These are phyloP conservation scores for Brotula barbata DNA, from an alignment of 2,797 vertebrate genomes.

Conservation along the genomic window DNA sequence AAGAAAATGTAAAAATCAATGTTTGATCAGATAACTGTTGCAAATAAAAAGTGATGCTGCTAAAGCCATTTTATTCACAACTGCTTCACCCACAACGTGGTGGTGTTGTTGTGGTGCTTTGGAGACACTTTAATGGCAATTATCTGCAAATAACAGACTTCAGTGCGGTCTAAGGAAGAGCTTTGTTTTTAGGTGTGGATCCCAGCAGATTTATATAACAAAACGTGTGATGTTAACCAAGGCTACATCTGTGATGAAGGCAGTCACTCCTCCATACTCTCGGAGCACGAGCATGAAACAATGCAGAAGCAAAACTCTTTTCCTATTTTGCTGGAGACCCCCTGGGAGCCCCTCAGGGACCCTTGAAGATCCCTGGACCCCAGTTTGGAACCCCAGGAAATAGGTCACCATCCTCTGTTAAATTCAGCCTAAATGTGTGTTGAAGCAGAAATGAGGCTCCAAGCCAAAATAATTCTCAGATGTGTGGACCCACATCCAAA, in stretches of 20 bases:
- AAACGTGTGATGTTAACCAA: not conserved
- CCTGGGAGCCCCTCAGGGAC: constrained; percentile 12
- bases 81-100: no score
- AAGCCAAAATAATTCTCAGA: constrained; percentile 38
- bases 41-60: no score
- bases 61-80: no score
- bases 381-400: constrained; percentile 31
- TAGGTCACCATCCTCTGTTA: constrained; percentile 52
- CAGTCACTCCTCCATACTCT: not conserved
- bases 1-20: no score
- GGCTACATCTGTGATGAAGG: not conserved
- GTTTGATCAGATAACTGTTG: no score
- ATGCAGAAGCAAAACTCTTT: constrained; percentile 10
- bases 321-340: constrained; percentile 10
- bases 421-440: constrained; percentile 25
- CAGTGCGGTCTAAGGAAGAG: no score
- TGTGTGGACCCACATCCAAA: constrained; percentile 46
- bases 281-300: constrained; percentile 1
- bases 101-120: no score
- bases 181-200: not conserved
- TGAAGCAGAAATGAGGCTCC: constrained; percentile 39
- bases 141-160: no score
- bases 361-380: constrained; percentile 23
- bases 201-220: not conserved
- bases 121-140: no score